phyloP scores from a whole-genome alignment of 2,797 vertebrate genomes.

The Centroberyx gerrardi region DNA sequence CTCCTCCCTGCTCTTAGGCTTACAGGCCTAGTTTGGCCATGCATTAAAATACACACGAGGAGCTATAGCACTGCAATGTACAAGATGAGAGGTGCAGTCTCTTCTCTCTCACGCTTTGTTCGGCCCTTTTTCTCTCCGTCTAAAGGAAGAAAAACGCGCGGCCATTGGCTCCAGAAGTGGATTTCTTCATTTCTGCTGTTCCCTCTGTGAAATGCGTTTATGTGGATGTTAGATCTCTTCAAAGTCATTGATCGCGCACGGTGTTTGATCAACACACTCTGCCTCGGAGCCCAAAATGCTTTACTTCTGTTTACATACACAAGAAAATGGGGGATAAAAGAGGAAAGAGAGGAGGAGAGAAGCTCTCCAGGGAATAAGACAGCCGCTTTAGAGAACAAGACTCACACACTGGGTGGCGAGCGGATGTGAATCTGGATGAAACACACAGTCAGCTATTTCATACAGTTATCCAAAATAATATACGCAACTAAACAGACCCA shows the following conservation, averaged over 20 bases:
- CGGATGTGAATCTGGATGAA: slow-evolving; percentile 67
- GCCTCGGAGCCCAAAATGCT: slow-evolving; percentile 67
- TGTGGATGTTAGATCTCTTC: slow-evolving; percentile 66
- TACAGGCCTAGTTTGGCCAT: slow-evolving; percentile 14
- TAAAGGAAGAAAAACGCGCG: slow-evolving; percentile 56
- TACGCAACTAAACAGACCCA: slow-evolving; percentile 13
- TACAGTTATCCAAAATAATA: slow-evolving; percentile 44
- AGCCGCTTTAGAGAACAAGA: not conserved
- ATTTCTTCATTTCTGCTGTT: slow-evolving; percentile 62
- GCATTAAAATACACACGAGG: slow-evolving; percentile 17
- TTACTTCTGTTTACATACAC: slow-evolving; percentile 76
- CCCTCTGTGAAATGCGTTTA: slow-evolving; percentile 61
- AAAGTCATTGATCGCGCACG: slow-evolving; percentile 64
- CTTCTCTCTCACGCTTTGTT: slow-evolving; percentile 44
- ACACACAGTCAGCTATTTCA: slow-evolving; percentile 49
- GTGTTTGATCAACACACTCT: slow-evolving; percentile 67
- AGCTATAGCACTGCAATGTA: not conserved
- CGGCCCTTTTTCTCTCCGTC: slow-evolving; percentile 22
- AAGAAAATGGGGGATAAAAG: slow-evolving; percentile 71
- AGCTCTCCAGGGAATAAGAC: slow-evolving; percentile 59
- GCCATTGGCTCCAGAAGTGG: slow-evolving; percentile 64
- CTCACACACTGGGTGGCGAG: slow-evolving; percentile 60
- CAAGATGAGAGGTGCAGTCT: slow-evolving; percentile 21
- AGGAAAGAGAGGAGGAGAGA: slow-evolving; percentile 57
- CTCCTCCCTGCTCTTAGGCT: slow-evolving; percentile 41